Evolutionary conservation across 2,113 vertebrate genomes (phyloP).

Genomic region (Lethenteron reissneri): DNA sequence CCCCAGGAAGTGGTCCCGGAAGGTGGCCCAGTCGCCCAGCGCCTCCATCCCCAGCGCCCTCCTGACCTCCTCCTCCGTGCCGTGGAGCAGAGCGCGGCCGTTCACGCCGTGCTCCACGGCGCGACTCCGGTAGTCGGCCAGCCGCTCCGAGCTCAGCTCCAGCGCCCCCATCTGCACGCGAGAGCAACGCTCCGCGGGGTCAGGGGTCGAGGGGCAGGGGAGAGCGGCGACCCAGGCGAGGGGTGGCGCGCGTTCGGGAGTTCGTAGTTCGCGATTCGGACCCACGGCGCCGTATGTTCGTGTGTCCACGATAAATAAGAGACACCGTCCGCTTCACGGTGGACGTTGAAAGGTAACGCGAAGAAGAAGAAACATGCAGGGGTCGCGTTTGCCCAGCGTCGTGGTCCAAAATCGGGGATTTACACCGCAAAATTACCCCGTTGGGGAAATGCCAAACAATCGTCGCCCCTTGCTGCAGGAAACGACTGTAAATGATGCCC

Average conservation of each 20-base stretch:
- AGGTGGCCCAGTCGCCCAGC: conserved; percentile 14
- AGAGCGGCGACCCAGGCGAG: neutral
- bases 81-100: conserved; percentile 13
- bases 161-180: conserved; percentile 11
- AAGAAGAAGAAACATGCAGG: too few species aligned
- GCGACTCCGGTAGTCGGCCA: conserved; percentile 7
- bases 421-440: too few species aligned
- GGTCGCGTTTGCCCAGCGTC: too few species aligned
- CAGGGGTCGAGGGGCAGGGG: neutral
- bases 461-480: too few species aligned
- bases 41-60: conserved; percentile 11
- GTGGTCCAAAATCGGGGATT: too few species aligned
- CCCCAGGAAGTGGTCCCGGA: conserved; percentile 13
- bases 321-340: too few species aligned
- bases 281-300: too few species aligned
- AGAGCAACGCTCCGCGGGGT: neutral
- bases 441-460: too few species aligned
- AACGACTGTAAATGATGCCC: too few species aligned
- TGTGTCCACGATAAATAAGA: too few species aligned
- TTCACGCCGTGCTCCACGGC: conserved; percentile 11
- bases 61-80: conserved; percentile 12
- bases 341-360: too few species aligned
- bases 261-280: too few species aligned
- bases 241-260: neutral
- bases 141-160: conserved; percentile 9